phyloP scores from a whole-genome alignment of 2,888 invertebrate species.

The Tholera decimalis region DNA sequence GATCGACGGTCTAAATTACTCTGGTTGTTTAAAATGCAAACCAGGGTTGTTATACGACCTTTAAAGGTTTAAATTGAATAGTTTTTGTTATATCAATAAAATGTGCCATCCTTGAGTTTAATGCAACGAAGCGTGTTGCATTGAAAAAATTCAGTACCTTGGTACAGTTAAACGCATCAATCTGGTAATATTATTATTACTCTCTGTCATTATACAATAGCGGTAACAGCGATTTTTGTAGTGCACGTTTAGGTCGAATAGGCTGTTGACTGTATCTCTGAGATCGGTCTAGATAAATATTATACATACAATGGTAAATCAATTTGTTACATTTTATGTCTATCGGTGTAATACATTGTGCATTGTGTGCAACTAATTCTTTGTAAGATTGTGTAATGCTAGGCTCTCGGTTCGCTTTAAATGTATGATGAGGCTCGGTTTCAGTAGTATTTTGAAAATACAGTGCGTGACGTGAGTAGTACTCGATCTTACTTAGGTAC shows the following conservation, averaged over 20 bases:
- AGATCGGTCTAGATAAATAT: constrained; percentile 55
- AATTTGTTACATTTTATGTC: constrained; percentile 47
- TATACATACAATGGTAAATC: constrained; percentile 50
- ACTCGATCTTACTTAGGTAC: no score
- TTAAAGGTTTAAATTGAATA: constrained; percentile 51
- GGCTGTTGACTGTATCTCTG: constrained; percentile 18
- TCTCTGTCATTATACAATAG: not conserved
- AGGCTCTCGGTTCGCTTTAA: not conserved
- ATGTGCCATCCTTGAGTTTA: constrained; percentile 84
- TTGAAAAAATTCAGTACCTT: constrained; percentile 54
- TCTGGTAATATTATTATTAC: no score
- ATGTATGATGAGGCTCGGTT: not conserved
- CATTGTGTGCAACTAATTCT: constrained; percentile 22
- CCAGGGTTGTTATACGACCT: constrained; percentile 76
- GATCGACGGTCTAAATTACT: constrained; percentile 53
- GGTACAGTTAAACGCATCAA: constrained; percentile 6
- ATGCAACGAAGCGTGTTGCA: constrained; percentile 73
- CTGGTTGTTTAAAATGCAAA: constrained; percentile 60
- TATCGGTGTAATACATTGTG: constrained; percentile 34
- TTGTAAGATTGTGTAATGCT: not conserved
- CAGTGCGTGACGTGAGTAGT: not conserved
- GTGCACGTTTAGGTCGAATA: not conserved
- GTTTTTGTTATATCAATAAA: constrained; percentile 77
- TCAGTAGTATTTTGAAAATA: not conserved
- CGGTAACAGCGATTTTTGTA: no score